Evolutionary conservation across 2,113 vertebrate species (phyloP).

Genomic region (Tonatia bakeri): DNA sequence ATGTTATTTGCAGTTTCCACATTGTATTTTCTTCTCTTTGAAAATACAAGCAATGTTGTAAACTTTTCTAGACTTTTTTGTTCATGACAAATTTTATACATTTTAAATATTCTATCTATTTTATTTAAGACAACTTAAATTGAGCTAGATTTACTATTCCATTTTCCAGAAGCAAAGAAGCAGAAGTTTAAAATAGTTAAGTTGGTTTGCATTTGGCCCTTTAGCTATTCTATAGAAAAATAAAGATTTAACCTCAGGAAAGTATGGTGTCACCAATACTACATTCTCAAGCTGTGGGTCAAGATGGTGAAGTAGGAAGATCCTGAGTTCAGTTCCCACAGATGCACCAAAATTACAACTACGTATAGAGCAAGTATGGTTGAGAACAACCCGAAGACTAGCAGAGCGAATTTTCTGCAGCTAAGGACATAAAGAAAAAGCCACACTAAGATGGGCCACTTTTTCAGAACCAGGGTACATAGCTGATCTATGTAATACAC

Average conservation of each 20-base stretch:
- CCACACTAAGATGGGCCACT: not conserved
- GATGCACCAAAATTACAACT: not conserved
- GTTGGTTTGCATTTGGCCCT: not conserved
- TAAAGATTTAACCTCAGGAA: not conserved
- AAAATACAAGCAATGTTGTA: not conserved
- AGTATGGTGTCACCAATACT: not conserved
- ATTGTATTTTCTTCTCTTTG: not conserved
- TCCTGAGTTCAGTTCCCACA: not conserved
- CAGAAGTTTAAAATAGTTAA: not conserved
- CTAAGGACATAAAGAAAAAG: not conserved
- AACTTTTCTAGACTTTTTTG: not conserved
- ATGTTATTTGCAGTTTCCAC: not conserved
- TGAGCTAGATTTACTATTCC: not conserved
- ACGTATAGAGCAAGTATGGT: not conserved
- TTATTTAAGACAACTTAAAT: not conserved
- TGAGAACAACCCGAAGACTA: not conserved
- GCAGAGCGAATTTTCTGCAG: not conserved
- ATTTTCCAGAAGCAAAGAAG: not conserved
- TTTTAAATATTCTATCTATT: slow-evolving; percentile 25
- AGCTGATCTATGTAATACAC: not conserved
- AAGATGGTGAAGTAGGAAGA: not conserved
- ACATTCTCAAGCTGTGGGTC: not conserved
- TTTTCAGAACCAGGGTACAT: not conserved
- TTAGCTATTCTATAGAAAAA: not conserved
- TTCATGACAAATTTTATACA: not conserved